Evolutionary conservation across 2,797 vertebrate genomes (phyloP).

Genomic region (Arrhamphus sclerolepis): DNA sequence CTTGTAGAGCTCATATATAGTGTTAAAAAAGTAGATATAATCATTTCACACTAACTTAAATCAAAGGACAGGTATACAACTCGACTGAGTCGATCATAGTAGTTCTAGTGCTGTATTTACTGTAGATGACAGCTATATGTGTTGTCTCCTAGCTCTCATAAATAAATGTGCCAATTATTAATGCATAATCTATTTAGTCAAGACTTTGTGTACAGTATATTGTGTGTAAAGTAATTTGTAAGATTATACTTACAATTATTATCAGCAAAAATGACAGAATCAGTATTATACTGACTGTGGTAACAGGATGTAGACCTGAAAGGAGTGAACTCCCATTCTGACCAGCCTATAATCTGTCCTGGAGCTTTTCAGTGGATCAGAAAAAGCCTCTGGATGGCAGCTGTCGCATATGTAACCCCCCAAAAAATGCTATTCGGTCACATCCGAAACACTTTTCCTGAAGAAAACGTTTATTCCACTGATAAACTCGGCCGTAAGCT

Average conservation of each 20-base stretch:
- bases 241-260: slow-evolving; percentile 84
- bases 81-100: slow-evolving; percentile 68
- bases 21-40: slow-evolving; percentile 54
- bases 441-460: slow-evolving; percentile 35
- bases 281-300: slow-evolving; percentile 88
- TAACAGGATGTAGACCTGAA: slow-evolving; percentile 78
- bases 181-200: slow-evolving; percentile 89
- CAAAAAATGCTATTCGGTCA: slow-evolving; percentile 15
- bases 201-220: slow-evolving; percentile 89
- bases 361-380: slow-evolving; percentile 52
- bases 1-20: slow-evolving; percentile 68
- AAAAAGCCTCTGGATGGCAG: slow-evolving; percentile 61
- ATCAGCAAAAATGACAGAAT: slow-evolving; percentile 80
- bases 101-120: slow-evolving; percentile 88
- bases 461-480: not conserved
- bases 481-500: slow-evolving; percentile 28
- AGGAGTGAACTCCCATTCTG: slow-evolving; percentile 64
- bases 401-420: slow-evolving; percentile 60
- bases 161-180: slow-evolving; percentile 97
- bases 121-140: slow-evolving; percentile 84
- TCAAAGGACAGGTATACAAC: slow-evolving; percentile 78
- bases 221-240: slow-evolving; percentile 92
- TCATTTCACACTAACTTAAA: slow-evolving; percentile 82
- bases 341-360: slow-evolving; percentile 56
- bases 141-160: slow-evolving; percentile 87